Evolutionary conservation across 2,888 invertebrate genomes (phyloP), one percentile per base, ranked within the genome.

Genomic region (Halictus ligatus): DNA sequence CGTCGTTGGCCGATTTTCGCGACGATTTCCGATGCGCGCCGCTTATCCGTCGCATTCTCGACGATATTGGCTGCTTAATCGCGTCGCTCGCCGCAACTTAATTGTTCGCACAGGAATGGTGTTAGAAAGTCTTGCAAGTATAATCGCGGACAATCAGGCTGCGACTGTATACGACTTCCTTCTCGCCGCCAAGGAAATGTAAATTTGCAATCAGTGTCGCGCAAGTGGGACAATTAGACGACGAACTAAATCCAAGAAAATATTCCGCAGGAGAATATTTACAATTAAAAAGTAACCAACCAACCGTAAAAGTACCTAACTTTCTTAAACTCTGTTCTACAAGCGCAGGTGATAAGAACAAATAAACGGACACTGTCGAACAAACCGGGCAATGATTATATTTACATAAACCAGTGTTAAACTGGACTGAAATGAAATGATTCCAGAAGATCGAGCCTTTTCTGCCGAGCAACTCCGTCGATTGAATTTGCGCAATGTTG

Each of bases 1-100:
- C 58, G 46, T 1, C 78, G 48, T 29, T 64, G 67, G 25, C 73
- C 73, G 83, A 84, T 88, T 88, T 84, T 84, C 81, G n/a, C 54
- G 13, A 80, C 72, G 60, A 69, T 78, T 87, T 75, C 15, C 60
- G 64, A 75, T 71, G 8, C 78, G 25, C 54, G 29, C 35, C 64
- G 29, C n/a, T 21, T 35, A 25, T 58, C 43, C 35, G 25, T 84
- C 43, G 58, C 71, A 76, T 78, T 78, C 72, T 48, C 29, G 6
- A 75, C 69, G 29, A 25, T 50, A 35, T 48, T 8, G 43, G 21
- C 78, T 48, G 76, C n/a, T 64, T 40, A 18, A 48, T 78, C 75
- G 72, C 46, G 18, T 29, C 54, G 15, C n/a, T 29, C 21, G 54
- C 4, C 15, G 67, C 58, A 13, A 48, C 54, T 58, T 35, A 75